phyloP scores from a whole-genome alignment of 2,888 invertebrate genomes.

The Dexiosoma caninum region DNA sequence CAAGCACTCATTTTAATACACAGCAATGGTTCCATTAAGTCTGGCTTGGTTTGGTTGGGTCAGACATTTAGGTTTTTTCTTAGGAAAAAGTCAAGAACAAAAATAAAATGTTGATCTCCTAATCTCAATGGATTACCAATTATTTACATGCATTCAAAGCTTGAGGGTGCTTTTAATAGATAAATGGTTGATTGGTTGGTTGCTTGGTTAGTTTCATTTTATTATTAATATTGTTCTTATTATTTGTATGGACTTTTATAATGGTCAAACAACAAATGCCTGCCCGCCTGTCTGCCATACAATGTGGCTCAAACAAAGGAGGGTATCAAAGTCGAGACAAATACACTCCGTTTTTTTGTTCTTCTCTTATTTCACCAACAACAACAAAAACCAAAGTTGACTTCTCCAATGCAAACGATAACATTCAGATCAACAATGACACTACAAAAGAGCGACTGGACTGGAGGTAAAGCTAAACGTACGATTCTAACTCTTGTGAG shows the following conservation, averaged over 20 bases:
- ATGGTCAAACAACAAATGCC: constrained; percentile 24
- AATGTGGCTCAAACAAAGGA: constrained; percentile 40
- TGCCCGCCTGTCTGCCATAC: not conserved
- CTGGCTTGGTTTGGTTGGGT: constrained; percentile 12
- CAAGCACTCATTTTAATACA: not conserved
- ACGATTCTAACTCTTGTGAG: constrained; percentile 2
- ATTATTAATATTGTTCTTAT: constrained; percentile 38
- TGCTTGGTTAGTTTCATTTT: not conserved
- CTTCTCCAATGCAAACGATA: constrained; percentile 10
- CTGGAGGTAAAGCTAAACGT: not conserved
- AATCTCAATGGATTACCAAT: constrained; percentile 61
- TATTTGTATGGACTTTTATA: constrained; percentile 37
- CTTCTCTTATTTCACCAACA: not conserved
- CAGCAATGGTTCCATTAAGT: constrained; percentile 39
- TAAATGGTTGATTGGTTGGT: not conserved
- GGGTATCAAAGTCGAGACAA: constrained; percentile 53
- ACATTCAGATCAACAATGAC: constrained; percentile 29
- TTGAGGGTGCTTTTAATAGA: constrained; percentile 42
- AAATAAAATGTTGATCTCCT: constrained; percentile 35
- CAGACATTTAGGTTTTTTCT: constrained; percentile 34
- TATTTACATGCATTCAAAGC: constrained; percentile 55
- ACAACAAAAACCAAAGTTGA: constrained; percentile 33
- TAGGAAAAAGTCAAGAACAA: not conserved
- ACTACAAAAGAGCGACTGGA: constrained; percentile 38
- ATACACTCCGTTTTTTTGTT: constrained; percentile 20